These are phyloP conservation scores for Montipora capitata DNA, from an alignment of 92 coral and sea anemone genomes.

Conservation along the genomic window DNA sequence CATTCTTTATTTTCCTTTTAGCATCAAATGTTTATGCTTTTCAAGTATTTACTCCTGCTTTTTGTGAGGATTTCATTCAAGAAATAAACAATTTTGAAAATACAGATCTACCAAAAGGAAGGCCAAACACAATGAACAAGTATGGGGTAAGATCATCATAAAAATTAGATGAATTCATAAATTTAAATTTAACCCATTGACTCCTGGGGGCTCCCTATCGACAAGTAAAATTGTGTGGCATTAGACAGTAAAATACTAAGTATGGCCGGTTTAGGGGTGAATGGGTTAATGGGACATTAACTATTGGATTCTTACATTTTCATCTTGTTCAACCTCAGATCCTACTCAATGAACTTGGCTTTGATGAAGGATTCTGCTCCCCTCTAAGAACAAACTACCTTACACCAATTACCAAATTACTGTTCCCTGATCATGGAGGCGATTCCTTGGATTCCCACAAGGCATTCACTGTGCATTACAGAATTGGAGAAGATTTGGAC, in stretches of 20 bases:
- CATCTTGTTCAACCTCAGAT: constrained; percentile 64
- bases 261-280: too few species aligned
- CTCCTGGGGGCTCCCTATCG: too few species aligned
- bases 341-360: constrained; percentile 93
- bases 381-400: constrained; percentile 87
- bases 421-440: constrained; percentile 94
- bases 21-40: constrained; percentile 83
- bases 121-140: constrained; percentile 98
- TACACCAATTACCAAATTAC: constrained; percentile 80
- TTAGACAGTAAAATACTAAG: too few species aligned
- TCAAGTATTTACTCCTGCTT: constrained; percentile 86
- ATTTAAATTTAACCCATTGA: too few species aligned
- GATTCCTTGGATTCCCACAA: constrained; percentile 92
- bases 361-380: constrained; percentile 83
- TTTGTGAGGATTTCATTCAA: constrained; percentile 81
- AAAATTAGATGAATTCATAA: too few species aligned
- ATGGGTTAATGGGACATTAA: too few species aligned
- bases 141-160: constrained; percentile 84
- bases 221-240: too few species aligned
- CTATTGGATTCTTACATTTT: background rate
- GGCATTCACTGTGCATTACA: constrained; percentile 98
- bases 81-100: constrained; percentile 89
- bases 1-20: constrained; percentile 23
- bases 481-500: constrained; percentile 88
- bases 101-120: constrained; percentile 88